phyloP scores from a whole-genome alignment of 2,888 invertebrate species.

The Nomada lathburiana region DNA sequence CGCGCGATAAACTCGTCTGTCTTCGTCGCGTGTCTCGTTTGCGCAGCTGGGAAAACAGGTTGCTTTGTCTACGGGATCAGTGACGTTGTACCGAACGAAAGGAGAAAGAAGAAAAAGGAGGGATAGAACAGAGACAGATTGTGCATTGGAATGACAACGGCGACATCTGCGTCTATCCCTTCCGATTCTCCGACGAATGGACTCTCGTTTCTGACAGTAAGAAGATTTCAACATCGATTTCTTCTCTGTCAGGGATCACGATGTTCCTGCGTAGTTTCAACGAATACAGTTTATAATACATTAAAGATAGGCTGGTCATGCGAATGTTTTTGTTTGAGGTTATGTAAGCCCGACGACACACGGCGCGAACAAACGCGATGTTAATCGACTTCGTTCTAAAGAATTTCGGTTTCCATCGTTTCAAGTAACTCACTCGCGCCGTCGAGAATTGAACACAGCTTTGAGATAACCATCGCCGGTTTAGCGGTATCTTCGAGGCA shows the following conservation, averaged over 20 bases:
- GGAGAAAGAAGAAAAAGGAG: not conserved
- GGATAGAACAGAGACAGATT: not conserved
- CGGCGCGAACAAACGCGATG: no score
- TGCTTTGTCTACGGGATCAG: constrained; percentile 12
- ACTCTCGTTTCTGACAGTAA: not conserved
- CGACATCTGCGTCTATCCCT: not conserved
- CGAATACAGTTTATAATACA: not conserved
- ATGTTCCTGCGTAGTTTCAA: no score
- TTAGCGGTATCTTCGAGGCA: no score
- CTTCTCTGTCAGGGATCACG: not conserved
- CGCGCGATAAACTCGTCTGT: constrained; percentile 1
- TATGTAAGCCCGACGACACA: no score
- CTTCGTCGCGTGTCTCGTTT: constrained; percentile 32
- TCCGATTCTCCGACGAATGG: not conserved
- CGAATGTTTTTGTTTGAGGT: no score
- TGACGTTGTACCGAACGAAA: not conserved
- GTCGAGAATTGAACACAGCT: no score
- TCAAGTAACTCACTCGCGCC: no score
- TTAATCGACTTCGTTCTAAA: no score
- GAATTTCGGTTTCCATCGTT: no score
- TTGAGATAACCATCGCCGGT: no score
- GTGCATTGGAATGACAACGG: constrained; percentile 3
- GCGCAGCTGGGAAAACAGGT: constrained; percentile 33
- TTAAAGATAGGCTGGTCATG: no score
- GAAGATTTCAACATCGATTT: constrained; percentile 24